Base-by-base conservation (phyloP, 2,888 invertebrate genomes). In the Corbicula japonica region DNA sequence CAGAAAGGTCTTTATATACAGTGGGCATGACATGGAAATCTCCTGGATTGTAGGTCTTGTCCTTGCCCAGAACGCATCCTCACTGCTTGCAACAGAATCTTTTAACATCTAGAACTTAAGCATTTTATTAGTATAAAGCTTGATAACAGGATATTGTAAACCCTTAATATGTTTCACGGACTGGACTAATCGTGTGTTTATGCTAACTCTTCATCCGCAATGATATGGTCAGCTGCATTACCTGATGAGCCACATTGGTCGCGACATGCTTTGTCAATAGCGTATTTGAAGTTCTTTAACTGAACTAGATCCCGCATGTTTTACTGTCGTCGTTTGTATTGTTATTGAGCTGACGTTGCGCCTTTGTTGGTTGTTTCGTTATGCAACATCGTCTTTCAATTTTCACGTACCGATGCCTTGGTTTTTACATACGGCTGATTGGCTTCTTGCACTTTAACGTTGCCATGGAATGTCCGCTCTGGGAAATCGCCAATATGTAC, bases 21-120 rank as follows among this genome's bases (percentile, higher is more conserved):
- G 72, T 76, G 0, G 72, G 71, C 10, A 72, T 68, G 1, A 80
- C 62, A 23, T 68, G 61, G 30, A 75, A 76, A n/a, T 75, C 68
- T 12, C 72, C 80, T 0, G 76, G 48, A 28, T 76, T 68, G 30
- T 61, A 80, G 2, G 72, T 80, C 26, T 72, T 80, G 38, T 80
- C 76, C 18, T 76, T 72, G 2, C 68, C 56, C n/a, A 80, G 21
- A 12, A 80, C 68, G 15, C 26, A 21, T 1, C 68, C 76, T 10
- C 28, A 32, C 3, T 68, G 50, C 21, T 23, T 62, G 21, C 75
- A 80, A 21, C 76, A 80, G 46, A 76, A 60, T 12, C 62, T 4
- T 32, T 48, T 62, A 21, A 62, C 34, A 15, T 48, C 48, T n/a
- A n/a, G n/a, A n/a, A n/a, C 0, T 2, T 54, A 0, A 80, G 76